Base-by-base conservation (phyloP, 1,140 invertebrate species). In the Drosophila repleta region DNA sequence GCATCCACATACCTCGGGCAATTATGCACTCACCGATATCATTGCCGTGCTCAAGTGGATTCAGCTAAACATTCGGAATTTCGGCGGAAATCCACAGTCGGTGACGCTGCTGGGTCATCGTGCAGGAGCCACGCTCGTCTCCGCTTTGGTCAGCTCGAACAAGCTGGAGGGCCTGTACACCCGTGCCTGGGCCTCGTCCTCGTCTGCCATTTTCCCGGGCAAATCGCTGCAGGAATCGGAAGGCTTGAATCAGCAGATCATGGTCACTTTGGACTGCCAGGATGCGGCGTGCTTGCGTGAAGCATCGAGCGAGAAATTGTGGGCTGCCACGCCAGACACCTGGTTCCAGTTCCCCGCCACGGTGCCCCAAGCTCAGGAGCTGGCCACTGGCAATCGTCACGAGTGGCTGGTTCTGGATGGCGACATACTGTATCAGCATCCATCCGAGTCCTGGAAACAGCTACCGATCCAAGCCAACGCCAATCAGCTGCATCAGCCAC, bases 21-120 rank as follows among this genome's bases (percentile, higher is more conserved):
- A 98, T 82, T 97, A 97, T 83, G 97, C 95, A 0, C 92, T 97
- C 0, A 95, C 95, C 4, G 97, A 98, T 79, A 94, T 97, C 15
- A 88, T 97, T 5, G 93, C 94, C 2, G 96, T 94, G 0, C 92
- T 98, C 1, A 93, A 95, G 52, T 98, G 97, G 97, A 94, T 97
- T 0, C 93, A 96, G 45, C 92, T 95, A 46, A 97, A 97, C 79
- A 96, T 97, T 37, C 93, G 94, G 48, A 93, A 96, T 90, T 98
- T 98, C 82, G 96, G 97, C 1, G 97, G 97, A 0, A 94, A 97
- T 92, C 93, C 94, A 4, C 92, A 93, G 5, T 93, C 94, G 0
- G 95, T 97, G 0, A 97, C 96, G 0, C 76, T 97, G n/a, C 93
- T 97, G 74, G 96, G 96, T 1, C 96, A 97, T 85, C 92, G 95